phyloP scores from a whole-genome alignment of 2,113 vertebrate species.

The Etia nguti region DNA sequence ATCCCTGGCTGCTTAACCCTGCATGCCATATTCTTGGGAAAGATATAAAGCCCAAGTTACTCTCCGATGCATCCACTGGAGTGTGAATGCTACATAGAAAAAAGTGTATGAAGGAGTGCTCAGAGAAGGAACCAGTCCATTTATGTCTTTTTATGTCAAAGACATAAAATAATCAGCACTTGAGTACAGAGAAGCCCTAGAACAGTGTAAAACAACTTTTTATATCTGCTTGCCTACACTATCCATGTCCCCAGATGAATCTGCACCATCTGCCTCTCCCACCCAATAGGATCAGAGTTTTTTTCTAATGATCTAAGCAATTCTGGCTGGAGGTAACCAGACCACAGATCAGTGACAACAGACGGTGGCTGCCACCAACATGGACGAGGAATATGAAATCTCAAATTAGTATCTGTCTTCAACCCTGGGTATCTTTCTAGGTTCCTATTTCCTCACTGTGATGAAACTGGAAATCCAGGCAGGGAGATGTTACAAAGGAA shows the following conservation, averaged over 20 bases:
- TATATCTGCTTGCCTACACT: not conserved
- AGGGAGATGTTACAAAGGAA: not conserved
- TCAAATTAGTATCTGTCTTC: conserved; percentile 10
- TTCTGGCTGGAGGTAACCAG: not conserved
- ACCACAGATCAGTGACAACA: not conserved
- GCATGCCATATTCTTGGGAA: too few species aligned
- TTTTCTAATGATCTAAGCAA: not conserved
- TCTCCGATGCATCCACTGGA: too few species aligned
- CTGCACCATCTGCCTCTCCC: not conserved
- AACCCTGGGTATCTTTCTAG: not conserved
- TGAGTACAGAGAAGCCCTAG: not conserved
- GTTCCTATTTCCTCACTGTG: not conserved
- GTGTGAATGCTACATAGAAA: too few species aligned
- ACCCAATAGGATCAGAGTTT: not conserved
- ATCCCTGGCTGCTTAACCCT: too few species aligned
- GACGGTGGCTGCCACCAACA: not conserved
- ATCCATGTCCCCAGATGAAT: not conserved
- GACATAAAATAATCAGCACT: not conserved
- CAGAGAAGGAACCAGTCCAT: too few species aligned
- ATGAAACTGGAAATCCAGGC: not conserved
- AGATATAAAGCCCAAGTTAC: too few species aligned
- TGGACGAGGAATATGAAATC: not conserved
- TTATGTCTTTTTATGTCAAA: not conserved
- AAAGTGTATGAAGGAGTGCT: too few species aligned
- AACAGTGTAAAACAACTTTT: not conserved